Evolutionary conservation across 2,113 vertebrate genomes (phyloP).

Genomic region (Tetrao urogallus): DNA sequence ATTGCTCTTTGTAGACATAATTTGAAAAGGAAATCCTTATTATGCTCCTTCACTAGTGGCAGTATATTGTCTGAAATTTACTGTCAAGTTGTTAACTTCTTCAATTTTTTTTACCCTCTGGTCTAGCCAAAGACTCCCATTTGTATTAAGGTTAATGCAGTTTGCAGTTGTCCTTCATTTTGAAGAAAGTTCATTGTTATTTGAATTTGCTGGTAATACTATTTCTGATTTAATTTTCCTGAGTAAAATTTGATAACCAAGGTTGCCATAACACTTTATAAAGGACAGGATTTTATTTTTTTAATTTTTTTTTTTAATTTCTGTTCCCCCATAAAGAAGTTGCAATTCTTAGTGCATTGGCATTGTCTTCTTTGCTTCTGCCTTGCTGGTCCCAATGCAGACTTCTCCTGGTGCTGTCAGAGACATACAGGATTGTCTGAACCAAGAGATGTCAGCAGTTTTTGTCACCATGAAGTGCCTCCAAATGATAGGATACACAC

Average conservation of each 20-base stretch:
- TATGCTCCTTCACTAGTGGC: background rate
- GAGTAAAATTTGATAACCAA: background rate
- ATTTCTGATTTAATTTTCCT: background rate
- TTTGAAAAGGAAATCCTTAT: background rate
- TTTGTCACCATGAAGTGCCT: background rate
- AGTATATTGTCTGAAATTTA: background rate
- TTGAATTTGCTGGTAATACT: background rate
- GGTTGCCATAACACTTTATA: background rate
- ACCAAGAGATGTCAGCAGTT: background rate
- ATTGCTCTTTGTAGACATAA: background rate
- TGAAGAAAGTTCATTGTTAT: background rate
- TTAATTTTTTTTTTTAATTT: no score
- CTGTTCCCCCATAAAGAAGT: background rate
- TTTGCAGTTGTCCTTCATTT: background rate
- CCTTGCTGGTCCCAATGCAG: slow-evolving; percentile 41
- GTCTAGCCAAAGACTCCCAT: background rate
- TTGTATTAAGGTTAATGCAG: background rate
- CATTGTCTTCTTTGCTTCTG: background rate
- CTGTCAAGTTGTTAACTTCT: background rate
- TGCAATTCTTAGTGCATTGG: background rate
- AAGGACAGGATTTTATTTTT: accelerated
- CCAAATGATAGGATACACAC: background rate
- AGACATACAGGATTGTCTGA: background rate
- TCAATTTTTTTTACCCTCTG: background rate
- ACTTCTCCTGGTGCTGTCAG: background rate